Evolutionary conservation across 2,888 invertebrate species (phyloP), one percentile per base, ranked within the genome.

Genomic region (Dynastes grantii): DNA sequence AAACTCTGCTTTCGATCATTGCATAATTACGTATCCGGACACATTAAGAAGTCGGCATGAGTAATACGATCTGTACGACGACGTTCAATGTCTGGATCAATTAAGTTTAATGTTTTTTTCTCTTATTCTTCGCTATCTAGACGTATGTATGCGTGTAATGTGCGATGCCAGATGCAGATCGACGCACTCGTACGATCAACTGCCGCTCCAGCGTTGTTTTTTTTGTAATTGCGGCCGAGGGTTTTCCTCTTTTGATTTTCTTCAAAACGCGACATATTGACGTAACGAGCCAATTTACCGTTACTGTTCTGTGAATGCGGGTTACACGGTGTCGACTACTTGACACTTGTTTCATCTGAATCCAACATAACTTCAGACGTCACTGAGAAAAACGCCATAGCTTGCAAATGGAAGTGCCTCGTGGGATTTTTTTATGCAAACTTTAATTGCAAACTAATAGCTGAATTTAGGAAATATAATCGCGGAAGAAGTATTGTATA

Each of bases 201-300:
- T 45, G 11, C 8, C 45, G 45, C 45, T 45, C 2, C 45, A 8
- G 8, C 11, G 45, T 11, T 45, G 45, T 45, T 49, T 55, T 32
- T 71, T 55, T 32, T 32, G 13, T 71, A 71, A 71, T 71, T 71
- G 55, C 71, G 55, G 71, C n/a, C 53, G 55, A 71, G 71, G 71
- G 55, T 71, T 71, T 32, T 22, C 65, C 71, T 40, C 3, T 53
- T 71, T 22, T 53, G 71, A 71, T 71, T 71, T 55, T 55, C 55
- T 55, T 71, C 71, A 71, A 55, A 55, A 58, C 27, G 8, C n/a
- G 49, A 29, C 8, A 13, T 29, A 71, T 37, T 71, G 71, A 71
- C 71, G 71, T 55, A 71, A 71, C 32, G 11, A 53, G 27, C 29
- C 51, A 32, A 51, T 53, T 67, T 53, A 71, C 55, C 32, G 71